Evolutionary conservation across 2,113 vertebrate genomes (phyloP), one percentile per base, ranked within the genome.

Genomic region (Microcebus ravelobensis): DNA sequence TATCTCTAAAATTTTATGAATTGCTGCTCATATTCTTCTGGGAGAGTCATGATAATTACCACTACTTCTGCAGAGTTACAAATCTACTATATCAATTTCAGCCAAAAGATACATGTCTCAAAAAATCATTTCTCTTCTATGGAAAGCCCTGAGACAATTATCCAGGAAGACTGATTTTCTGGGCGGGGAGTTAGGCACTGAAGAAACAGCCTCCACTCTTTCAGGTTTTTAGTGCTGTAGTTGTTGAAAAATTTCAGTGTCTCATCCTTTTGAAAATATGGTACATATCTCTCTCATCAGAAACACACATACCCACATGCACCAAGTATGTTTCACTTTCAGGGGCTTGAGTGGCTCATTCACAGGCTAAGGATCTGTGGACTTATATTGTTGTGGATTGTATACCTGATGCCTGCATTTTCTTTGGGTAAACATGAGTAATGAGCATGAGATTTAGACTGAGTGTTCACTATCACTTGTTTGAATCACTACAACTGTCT

Each of bases 41-140:
- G 52, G 89, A 95, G 67, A 87, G 73, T 76, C 63, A 70, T 59
- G 85, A 91, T 79, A 94, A 96, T 95, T 95, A 87, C 21, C 36
- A 68, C 42, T 71, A 68, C 90, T 97, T 94, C 74, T 91, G 29
- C 39, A 92, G 77, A 94, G 82, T 90, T 84, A 97, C 95, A 95
- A 91, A 97, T 96, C 74, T 80, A 79, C 91, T 82, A 96, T 86
- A 94, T 89, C 3, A 15, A 93, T 96, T 97, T 96, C 87, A 95
- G 79, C 20, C 86, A 86, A 93, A 96, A 93, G 79, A 93, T 95
- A 94, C 34, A 94, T 36, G 61, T 77, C 65, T 91, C 76, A 85
- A 95, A 94, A 96, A 88, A 76, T 59, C 13, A 55, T 80, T 97
- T 93, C 15, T 95, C 79, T 90, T 86, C 76, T 59, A 39, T 42